Base-by-base conservation (phyloP, 2,797 vertebrate genomes). In the Dendrocincla tyrannina region DNA sequence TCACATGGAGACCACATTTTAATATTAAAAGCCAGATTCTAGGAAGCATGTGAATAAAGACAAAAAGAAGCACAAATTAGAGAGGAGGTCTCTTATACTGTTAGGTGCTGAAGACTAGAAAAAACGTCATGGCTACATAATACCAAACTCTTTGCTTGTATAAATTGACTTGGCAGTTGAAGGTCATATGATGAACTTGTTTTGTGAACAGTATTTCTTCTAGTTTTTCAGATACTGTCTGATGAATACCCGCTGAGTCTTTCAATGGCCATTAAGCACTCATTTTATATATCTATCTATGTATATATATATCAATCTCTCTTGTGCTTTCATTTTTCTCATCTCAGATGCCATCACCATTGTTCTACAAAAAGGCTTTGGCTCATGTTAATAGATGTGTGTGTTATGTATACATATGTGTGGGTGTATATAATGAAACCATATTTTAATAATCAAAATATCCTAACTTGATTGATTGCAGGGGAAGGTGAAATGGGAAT, bases 401-500 rank as follows among this genome's bases (percentile, higher is more conserved):
- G 11, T 14, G 4, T 30, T 9, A 16, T 22, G 7, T 17, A 22
- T 5, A 9, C 16, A 2, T 5, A 11, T 44, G 37, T 4, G 2
- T 4, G 20, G 5, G 9, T 18, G 2, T 4, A 0, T 19, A 22
- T 9, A 73, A 56, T 14, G 28, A 53, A 77, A 33, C 17, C 3
- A 2, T 13, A 47, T n/a, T 82, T 87, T 67, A 78, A 75, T 23
- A 85, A 72, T 39, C 17, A 62, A 85, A 80, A 27, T 50, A 83
- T 24, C 30, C 33, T 66, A 39, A 88, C 69, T 47, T 44, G 87
- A 75, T 9, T 16, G 13, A 74, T 10, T 56, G 10, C 28, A 68
- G 47, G 5, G 15, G 17, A 77, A 84, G 15, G 30, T 72, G 22
- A 12, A 92, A 58, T 13, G 17, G 10, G 17, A 91, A 70, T 49